Evolutionary conservation across 2,888 invertebrate genomes (phyloP), one percentile per base, ranked within the genome.

Genomic region (Heliconius aoede): DNA sequence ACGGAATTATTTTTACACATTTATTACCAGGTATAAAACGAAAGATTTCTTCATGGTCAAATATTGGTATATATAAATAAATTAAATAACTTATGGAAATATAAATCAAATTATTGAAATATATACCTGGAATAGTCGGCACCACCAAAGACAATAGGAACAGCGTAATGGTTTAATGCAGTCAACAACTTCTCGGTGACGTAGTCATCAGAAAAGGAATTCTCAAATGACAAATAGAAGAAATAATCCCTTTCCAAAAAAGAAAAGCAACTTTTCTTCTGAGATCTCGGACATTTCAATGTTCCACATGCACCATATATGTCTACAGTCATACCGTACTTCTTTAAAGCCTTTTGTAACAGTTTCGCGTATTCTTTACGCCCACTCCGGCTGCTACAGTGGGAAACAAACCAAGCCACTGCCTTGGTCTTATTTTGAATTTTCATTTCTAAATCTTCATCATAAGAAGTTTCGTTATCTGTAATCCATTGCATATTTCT

Each of bases 171-270:
- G 82, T 95, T 94, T 77, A 95, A 81, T 24, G 95, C 91, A 65
- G 94, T 94, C 85, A 96, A 95, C 81, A 97, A 90, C 86, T 97
- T 97, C 85, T 94, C 94, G 0, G 94, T 92, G 4, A 93, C 90
- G 67, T 93, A 94, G 81, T 94, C 94, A 71, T 91, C 91, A 82
- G 96, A 96, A 81, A 96, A 95, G 3, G 96, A 96, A 87, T 97
- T 97, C 89, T 97, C 97, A 83, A 97, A 96, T 0, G 95, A 91
- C 79, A 97, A 87, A 84, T 97, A 97, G 85, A 97, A 97, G 85
- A 95, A 97, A 87, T 97, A 97, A 76, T 96, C 93, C 21, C 87
- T 90, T 79, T 95, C 93, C 65, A 95, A 78, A 81, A 89, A 85
- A 36, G 76, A 79, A 73, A 88, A 84, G 77, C 94, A 94, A 26